These are phyloP conservation scores for Pholis gunnellus DNA, from an alignment of 2,113 vertebrate species.

Conservation along the genomic window DNA sequence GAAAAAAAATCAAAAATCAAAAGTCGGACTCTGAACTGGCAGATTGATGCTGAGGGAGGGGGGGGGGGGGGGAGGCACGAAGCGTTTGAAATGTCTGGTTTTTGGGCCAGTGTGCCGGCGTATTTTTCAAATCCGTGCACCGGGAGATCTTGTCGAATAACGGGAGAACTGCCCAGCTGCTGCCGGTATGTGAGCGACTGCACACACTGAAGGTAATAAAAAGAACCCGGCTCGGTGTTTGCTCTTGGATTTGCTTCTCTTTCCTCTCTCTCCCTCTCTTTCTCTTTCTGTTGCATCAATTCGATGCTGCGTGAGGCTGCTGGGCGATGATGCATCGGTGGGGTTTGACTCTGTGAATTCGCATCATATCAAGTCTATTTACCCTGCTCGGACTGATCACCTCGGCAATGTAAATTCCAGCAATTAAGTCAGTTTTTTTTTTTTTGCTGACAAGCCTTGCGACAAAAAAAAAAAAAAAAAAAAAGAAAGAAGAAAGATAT, in stretches of 20 bases:
- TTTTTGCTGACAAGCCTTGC: conserved; percentile 34
- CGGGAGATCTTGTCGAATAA: conserved; percentile 42
- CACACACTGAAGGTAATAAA: conserved; percentile 51
- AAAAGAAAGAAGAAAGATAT: not conserved
- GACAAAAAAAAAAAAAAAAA: conserved; percentile 26
- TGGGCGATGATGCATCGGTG: conserved; percentile 67
- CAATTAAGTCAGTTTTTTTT: not conserved
- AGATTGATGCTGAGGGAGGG: conserved; percentile 28
- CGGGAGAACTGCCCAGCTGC: conserved; percentile 40
- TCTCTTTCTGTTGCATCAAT: conserved; percentile 49
- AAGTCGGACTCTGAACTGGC: conserved; percentile 12
- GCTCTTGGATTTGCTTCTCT: conserved; percentile 22
- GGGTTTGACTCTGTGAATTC: conserved; percentile 61
- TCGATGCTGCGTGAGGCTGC: conserved; percentile 69
- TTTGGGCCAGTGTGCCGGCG: conserved; percentile 62
- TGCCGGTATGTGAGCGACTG: conserved; percentile 60
- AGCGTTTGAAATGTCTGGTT: conserved; percentile 25
- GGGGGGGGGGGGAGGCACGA: conserved; percentile 28
- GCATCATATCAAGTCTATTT: conserved; percentile 43
- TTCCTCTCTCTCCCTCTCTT: not conserved
- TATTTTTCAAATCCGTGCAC: conserved; percentile 48
- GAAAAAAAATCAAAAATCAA: not conserved
- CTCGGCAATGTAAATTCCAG: conserved; percentile 50
- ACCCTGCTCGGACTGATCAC: conserved; percentile 22
- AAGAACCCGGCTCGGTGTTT: conserved; percentile 38